Percentiles rank a stretch among this genome's conserved stretches.
These are phyloP conservation scores for Boulengeromyrus knoepffleri DNA, from an alignment of 2,113 vertebrate genomes.

Conservation along the genomic window DNA sequence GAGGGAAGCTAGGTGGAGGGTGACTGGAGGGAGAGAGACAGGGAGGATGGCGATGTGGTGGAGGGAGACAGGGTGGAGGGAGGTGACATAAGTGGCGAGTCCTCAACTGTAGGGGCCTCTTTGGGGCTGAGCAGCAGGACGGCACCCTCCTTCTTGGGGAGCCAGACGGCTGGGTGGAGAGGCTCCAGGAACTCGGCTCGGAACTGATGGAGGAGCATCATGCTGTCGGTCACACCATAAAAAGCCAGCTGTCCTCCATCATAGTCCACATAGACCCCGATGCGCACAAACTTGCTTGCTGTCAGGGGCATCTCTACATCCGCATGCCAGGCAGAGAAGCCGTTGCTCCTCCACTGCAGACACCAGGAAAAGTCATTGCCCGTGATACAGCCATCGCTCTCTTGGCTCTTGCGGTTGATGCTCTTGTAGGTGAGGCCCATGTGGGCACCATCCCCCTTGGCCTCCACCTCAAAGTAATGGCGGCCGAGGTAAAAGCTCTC, in stretches of 20 bases:
- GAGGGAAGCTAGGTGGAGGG: neutral
- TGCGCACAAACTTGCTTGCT: slow-evolving; percentile 40
- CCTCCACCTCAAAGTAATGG: slow-evolving; percentile 62
- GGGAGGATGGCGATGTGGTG: neutral
- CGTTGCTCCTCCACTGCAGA: slow-evolving; percentile 53
- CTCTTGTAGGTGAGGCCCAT: slow-evolving; percentile 60
- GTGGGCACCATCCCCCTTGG: slow-evolving; percentile 53
- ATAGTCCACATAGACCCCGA: slow-evolving; percentile 61
- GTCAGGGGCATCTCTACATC: slow-evolving; percentile 52
- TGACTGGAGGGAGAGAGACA: neutral
- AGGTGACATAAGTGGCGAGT: neutral
- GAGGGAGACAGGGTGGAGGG: neutral
- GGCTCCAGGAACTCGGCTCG: slow-evolving; percentile 56
- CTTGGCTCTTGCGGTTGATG: slow-evolving; percentile 55
- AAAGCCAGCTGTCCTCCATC: slow-evolving; percentile 54
- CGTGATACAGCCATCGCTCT: slow-evolving; percentile 56
- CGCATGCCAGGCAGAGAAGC: slow-evolving; percentile 62
- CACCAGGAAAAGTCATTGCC: slow-evolving; percentile 70
- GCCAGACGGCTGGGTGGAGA: slow-evolving; percentile 59
- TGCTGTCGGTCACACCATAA: slow-evolving; percentile 43
- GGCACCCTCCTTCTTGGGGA: slow-evolving; percentile 68
- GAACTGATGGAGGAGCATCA: slow-evolving; percentile 57
- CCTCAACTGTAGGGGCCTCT: neutral
- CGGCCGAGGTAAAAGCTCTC: slow-evolving; percentile 64
- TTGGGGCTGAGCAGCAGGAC: slow-evolving; percentile 36